Evolutionary conservation across 2,113 vertebrate species (phyloP).

Genomic region (Corapipo altera): DNA sequence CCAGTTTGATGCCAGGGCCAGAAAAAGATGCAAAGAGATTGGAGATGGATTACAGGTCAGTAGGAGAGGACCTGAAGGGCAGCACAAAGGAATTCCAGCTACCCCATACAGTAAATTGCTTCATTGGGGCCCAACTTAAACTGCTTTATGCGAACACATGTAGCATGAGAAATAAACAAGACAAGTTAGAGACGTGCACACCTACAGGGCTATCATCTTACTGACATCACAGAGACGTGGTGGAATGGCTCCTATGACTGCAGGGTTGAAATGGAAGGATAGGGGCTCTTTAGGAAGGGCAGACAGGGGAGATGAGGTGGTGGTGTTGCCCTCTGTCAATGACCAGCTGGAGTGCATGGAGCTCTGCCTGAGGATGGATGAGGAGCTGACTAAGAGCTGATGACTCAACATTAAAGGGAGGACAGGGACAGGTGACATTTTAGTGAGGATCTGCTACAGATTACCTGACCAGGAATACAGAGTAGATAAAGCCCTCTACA

Average conservation of each 20-base stretch:
- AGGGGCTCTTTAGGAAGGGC: background rate
- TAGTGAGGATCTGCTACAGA: background rate
- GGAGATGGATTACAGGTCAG: background rate
- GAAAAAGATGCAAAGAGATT: background rate
- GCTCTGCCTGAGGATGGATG: background rate
- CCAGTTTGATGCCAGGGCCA: background rate
- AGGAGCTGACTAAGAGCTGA: background rate
- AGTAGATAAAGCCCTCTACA: background rate
- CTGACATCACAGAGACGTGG: fast-evolving
- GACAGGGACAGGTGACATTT: background rate
- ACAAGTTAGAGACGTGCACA: background rate
- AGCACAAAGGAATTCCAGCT: background rate
- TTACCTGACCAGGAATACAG: too few species aligned
- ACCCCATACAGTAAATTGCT: background rate
- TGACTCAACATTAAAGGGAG: background rate
- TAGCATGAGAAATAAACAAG: background rate
- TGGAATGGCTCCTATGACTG: background rate
- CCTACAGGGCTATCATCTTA: background rate
- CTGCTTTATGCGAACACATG: background rate
- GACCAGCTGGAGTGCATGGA: background rate
- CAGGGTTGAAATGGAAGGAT: background rate
- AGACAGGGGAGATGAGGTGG: background rate
- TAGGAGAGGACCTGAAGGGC: background rate
- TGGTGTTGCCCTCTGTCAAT: background rate
- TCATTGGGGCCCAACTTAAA: background rate